Percentiles rank a stretch among this genome's conserved stretches.
phyloP scores from a whole-genome alignment of 1,140 invertebrate genomes.

The Calliopsis andreniformis region DNA sequence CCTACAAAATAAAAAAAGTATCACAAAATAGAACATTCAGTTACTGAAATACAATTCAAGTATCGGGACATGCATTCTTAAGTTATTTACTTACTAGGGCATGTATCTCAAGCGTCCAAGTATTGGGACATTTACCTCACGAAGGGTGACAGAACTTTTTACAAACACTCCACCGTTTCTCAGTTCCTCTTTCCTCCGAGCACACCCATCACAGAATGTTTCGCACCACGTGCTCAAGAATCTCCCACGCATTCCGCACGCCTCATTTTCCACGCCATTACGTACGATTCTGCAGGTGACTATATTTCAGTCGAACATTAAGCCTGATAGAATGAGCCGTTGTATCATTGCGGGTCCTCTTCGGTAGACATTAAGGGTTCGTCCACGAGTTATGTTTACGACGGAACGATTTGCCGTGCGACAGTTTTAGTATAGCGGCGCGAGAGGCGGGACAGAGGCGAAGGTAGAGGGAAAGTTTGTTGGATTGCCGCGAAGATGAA shows the following conservation, averaged over 20 bases:
- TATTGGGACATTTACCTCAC: too few species aligned
- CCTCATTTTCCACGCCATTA: background rate
- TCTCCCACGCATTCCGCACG: background rate
- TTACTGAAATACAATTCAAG: too few species aligned
- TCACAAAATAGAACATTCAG: too few species aligned
- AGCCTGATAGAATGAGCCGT: slow-evolving; percentile 16
- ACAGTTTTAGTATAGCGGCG: slow-evolving; percentile 61
- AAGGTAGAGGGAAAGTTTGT: slow-evolving; percentile 62
- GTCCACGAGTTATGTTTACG: slow-evolving; percentile 46
- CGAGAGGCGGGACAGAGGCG: background rate
- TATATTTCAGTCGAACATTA: background rate
- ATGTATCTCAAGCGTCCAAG: too few species aligned
- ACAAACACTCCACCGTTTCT: too few species aligned
- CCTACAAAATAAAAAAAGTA: too few species aligned
- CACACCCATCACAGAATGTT: background rate
- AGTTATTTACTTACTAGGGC: too few species aligned
- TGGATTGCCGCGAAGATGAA: slow-evolving; percentile 69
- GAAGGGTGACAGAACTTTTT: too few species aligned
- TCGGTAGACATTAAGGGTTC: slow-evolving; percentile 2
- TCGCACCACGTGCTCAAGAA: too few species aligned
- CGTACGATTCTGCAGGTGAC: background rate
- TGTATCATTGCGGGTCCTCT: background rate
- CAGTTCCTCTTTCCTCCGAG: background rate
- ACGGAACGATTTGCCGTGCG: slow-evolving; percentile 34
- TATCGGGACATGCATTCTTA: too few species aligned